Conservation (phyloP, 2,797 vertebrate genomes). For the Phylloscopus collybita region DNA sequence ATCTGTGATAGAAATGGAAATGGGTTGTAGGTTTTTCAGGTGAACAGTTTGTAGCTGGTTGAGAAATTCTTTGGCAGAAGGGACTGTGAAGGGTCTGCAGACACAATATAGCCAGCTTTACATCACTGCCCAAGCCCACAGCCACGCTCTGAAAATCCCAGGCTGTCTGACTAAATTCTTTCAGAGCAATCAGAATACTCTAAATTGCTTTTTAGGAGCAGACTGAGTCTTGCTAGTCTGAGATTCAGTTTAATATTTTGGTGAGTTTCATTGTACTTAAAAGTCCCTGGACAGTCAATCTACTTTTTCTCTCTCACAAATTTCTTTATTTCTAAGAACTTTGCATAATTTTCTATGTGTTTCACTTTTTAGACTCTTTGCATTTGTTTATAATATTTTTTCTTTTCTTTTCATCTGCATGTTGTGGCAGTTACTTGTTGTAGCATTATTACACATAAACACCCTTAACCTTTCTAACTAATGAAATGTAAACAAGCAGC, state of each 20-base stretch:
- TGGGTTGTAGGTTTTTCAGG: background rate
- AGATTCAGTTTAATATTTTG: background rate
- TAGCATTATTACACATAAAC: background rate
- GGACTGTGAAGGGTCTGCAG: background rate
- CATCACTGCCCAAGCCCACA: conserved; percentile 6
- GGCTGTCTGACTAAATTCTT: background rate
- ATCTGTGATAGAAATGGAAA: background rate
- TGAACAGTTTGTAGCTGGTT: background rate
- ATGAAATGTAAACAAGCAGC: background rate
- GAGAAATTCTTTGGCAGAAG: conserved; percentile 1
- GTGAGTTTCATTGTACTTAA: background rate
- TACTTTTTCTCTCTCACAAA: background rate
- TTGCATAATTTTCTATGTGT: background rate
- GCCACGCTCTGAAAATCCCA: background rate
- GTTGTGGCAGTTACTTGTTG: background rate
- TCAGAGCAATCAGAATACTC: conserved; percentile 25
- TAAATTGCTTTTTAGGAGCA: conserved; percentile 25
- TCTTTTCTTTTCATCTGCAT: background rate
- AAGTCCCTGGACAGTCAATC: background rate
- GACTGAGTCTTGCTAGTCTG: background rate
- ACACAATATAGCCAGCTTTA: background rate
- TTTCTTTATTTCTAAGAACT: background rate
- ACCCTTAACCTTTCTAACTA: background rate
- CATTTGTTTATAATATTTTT: background rate
- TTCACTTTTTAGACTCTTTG: background rate